Percentiles rank a stretch among this genome's conserved stretches.
phyloP scores from a whole-genome alignment of 2,888 invertebrate genomes.

The Chymomyza fuscimana region DNA sequence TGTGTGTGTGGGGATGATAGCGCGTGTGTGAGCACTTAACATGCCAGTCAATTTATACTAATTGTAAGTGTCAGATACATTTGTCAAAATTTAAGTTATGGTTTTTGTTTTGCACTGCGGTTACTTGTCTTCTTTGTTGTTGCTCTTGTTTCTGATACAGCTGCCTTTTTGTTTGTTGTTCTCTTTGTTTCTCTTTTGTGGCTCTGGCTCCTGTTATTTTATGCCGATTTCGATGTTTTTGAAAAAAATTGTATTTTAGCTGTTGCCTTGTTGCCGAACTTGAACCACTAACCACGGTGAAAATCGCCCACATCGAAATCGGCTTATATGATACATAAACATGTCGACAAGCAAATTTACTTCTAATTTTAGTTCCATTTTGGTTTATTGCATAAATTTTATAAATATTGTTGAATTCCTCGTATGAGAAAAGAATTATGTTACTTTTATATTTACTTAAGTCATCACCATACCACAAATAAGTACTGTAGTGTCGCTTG shows the following conservation, averaged over 20 bases:
- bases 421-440: too few relatives aligned
- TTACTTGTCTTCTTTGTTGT: slow-evolving; percentile 17
- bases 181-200: background rate
- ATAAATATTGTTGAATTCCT: too few relatives aligned
- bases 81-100: slow-evolving; percentile 74
- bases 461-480: too few relatives aligned
- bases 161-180: slow-evolving; percentile 9
- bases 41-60: slow-evolving; percentile 75
- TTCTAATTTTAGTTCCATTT: too few relatives aligned
- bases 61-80: slow-evolving; percentile 74
- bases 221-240: background rate
- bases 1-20: slow-evolving; percentile 8
- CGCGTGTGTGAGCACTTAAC: slow-evolving; percentile 70
- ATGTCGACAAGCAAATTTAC: too few relatives aligned
- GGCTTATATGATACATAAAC: too few relatives aligned
- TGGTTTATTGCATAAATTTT: too few relatives aligned
- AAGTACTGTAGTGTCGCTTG: too few relatives aligned
- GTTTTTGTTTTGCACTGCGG: slow-evolving; percentile 35
- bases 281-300: background rate
- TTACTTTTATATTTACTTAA: too few relatives aligned
- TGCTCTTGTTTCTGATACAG: slow-evolving; percentile 10
- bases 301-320: too few relatives aligned
- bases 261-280: slow-evolving; percentile 1
- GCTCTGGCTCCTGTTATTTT: background rate
- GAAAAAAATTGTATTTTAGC: slow-evolving; percentile 17